These are phyloP conservation scores for Gobio gobio DNA, from an alignment of 2,113 vertebrate genomes.

Conservation along the genomic window DNA sequence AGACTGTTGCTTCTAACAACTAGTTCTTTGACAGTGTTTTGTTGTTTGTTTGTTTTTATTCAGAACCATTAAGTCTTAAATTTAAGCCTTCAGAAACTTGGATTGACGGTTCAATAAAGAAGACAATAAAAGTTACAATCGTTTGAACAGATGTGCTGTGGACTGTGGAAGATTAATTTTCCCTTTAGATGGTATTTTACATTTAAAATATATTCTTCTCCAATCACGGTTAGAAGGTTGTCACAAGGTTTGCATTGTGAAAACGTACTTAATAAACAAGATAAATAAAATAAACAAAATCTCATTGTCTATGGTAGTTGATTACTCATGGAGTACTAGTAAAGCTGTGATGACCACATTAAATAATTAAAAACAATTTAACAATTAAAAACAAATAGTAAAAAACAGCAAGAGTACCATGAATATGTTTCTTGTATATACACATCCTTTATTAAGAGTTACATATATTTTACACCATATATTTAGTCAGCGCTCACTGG, in stretches of 20 bases:
- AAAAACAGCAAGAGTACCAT: neutral
- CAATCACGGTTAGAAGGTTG: neutral
- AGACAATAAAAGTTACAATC: neutral
- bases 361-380: neutral
- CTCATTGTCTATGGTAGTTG: neutral
- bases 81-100: neutral
- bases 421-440: conserved; percentile 15
- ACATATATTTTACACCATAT: conserved; percentile 48
- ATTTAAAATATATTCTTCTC: neutral
- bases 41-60: no score
- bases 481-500: conserved; percentile 88
- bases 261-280: neutral
- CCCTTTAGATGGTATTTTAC: neutral
- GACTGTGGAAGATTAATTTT: neutral
- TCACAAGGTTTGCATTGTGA: neutral
- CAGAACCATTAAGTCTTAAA: neutral
- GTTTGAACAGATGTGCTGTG: neutral
- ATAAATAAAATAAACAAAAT: neutral
- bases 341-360: neutral
- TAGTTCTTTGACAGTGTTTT: neutral
- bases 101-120: neutral
- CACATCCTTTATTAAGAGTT: conserved; percentile 32
- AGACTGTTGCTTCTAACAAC: neutral
- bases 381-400: no score
- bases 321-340: neutral